Percentiles rank a stretch among this genome's conserved stretches.
Conservation (phyloP, 2,797 vertebrate genomes). For the Lutjanus argentimaculatus region DNA sequence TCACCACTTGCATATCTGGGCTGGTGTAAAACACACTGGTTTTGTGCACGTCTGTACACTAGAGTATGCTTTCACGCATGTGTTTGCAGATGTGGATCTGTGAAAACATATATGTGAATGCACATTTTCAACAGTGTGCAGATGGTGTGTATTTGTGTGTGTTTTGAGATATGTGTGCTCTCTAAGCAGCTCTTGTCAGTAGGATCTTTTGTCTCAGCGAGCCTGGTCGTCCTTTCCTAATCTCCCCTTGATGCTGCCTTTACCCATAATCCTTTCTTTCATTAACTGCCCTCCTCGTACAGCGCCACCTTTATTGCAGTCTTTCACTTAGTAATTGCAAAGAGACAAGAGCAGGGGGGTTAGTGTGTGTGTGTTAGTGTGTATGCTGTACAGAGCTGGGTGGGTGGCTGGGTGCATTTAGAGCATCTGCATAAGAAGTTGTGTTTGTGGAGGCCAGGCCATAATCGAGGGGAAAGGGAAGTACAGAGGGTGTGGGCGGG, state of each 20-base stretch:
- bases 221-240: slow-evolving; percentile 80
- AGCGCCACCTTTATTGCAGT: slow-evolving; percentile 85
- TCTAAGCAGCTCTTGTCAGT: slow-evolving; percentile 71
- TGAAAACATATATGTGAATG: slow-evolving; percentile 20
- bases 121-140: slow-evolving; percentile 33
- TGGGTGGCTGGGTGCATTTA: slow-evolving; percentile 61
- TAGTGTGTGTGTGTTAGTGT: slow-evolving; percentile 33
- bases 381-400: slow-evolving; percentile 31
- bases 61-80: slow-evolving; percentile 27
- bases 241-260: slow-evolving; percentile 86
- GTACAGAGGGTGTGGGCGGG: slow-evolving; percentile 62
- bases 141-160: slow-evolving; percentile 16
- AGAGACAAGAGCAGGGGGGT: slow-evolving; percentile 70
- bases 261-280: slow-evolving; percentile 88
- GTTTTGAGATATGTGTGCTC: slow-evolving; percentile 39
- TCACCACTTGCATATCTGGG: slow-evolving; percentile 30
- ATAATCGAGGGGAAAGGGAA: slow-evolving; percentile 61
- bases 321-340: slow-evolving; percentile 86
- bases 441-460: slow-evolving; percentile 69
- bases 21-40: slow-evolving; percentile 13
- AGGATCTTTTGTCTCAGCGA: slow-evolving; percentile 86
- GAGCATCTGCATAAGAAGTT: slow-evolving; percentile 75
- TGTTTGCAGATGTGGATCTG: slow-evolving; percentile 23
- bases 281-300: slow-evolving; percentile 85
- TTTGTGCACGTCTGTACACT: slow-evolving; percentile 16